Evolutionary conservation across 2,113 vertebrate genomes (phyloP).

Genomic region (Pipra filicauda): DNA sequence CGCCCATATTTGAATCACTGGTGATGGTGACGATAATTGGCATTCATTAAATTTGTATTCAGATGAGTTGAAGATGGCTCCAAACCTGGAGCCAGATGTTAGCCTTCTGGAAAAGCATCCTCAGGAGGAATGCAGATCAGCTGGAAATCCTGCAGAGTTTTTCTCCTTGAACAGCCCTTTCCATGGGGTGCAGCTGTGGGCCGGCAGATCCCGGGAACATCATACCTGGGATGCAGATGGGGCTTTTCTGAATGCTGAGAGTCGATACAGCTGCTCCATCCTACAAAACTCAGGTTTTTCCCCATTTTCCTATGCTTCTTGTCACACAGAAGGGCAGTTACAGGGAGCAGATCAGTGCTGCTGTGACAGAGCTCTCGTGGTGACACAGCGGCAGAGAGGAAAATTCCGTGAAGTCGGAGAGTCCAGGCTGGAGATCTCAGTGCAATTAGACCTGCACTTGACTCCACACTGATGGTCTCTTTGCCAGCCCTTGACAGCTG

Average conservation of each 20-base stretch:
- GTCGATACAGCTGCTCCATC: neutral
- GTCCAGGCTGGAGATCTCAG: neutral
- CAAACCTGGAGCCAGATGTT: slow-evolving; percentile 50
- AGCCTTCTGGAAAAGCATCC: slow-evolving; percentile 14
- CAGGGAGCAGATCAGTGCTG: neutral
- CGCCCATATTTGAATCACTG: neutral
- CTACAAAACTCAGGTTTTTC: neutral
- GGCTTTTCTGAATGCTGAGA: neutral
- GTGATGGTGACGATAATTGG: slow-evolving; percentile 14
- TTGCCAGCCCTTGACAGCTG: neutral
- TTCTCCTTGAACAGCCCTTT: slow-evolving; percentile 47
- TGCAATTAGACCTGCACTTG: neutral
- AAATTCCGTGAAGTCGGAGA: neutral
- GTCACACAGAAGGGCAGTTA: neutral
- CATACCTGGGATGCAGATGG: neutral
- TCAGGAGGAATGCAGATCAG: slow-evolving; percentile 16
- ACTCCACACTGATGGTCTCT: neutral
- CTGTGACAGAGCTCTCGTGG: neutral
- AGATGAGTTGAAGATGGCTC: slow-evolving; percentile 36
- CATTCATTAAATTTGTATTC: slow-evolving; percentile 63
- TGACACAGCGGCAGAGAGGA: neutral
- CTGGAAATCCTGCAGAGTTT: slow-evolving; percentile 29
- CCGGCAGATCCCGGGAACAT: neutral
- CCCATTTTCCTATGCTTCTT: neutral
- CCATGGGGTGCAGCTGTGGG: neutral